Base-by-base conservation (phyloP, 2,888 invertebrate genomes). In the Callosobruchus maculatus region DNA sequence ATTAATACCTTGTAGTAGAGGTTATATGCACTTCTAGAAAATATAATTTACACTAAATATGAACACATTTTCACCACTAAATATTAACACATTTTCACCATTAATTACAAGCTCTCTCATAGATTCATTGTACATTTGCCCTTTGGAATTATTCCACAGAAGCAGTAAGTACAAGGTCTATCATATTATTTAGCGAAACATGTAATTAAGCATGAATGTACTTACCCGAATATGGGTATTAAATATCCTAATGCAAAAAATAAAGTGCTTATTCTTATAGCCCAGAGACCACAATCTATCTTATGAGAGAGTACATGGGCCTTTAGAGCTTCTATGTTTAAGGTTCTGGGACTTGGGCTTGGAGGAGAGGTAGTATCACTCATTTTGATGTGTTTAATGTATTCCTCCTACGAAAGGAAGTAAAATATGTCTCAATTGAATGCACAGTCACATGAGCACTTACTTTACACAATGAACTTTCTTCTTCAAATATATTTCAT, bases 1-100 rank as follows among this genome's bases (percentile, higher is more conserved):
- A 98, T 90, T 78, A 99, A 89, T 20, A 96, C 96, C 88, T 97
- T 96, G 88, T 95, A 95, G 88, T 97, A 98, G 70, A 94, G 92
- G 84, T 94, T 95, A 83, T 92, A 91, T 31, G 93, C 90, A 85
- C 91, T 92, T 80, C 94, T 94, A 81, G 82, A 90, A 89, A 78
- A 80, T 80, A 80, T 71, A 77, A 78, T 75, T 74, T 20, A n/a
- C n/a, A n/a, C n/a, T n/a, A n/a, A 71, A 20, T 21, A 68, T 68
- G 4, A 49, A 49, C 49, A 49, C 13, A 13, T 18, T 49, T 3
- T 13, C 4, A 49, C 13, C 49, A 49, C 13, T 49, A 49, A 71
- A 20, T 21, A 68, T 68, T 49, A 49, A 49, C 49, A 49, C 13
- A 13, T 18, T 49, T 3, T 13, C 4, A 49, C 13, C 49, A 49